Base-by-base conservation (phyloP, 1,140 invertebrate species). In the Trichomalopsis sarcophagae region DNA sequence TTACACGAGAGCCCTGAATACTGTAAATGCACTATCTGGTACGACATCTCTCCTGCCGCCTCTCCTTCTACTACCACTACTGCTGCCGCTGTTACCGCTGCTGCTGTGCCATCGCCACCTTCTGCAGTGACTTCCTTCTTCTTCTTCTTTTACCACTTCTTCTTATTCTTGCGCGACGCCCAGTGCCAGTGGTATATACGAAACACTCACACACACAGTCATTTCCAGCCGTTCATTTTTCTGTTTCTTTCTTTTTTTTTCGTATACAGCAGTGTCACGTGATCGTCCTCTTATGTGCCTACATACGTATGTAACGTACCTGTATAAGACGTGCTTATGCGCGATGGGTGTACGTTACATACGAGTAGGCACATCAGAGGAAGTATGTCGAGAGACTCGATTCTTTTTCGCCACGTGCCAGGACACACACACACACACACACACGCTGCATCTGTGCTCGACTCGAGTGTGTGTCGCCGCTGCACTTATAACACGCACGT, bases 11-110 rank as follows among this genome's bases (percentile, higher is more conserved):
- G 91, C 92, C 92, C 95, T 95, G 94, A 96, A 95, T 95, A 95
- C 95, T 98, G 98, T 99, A 99, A 99, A 99, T 99, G 98, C 98
- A 98, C 98, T 98, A 98, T 98, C 98, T 98, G 98, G 98, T 98
- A 98, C 98, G 97, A 97, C 97, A 98, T 96, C 95, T 93, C 93
- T 92, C 90, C 93, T 93, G 92, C 92, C 91, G 88, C 88, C 89
- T 86, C 85, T 81, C 78, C 85, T 47, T n/a, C 88, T 10, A 92
- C 94, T 91, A n/a, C 17, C 2, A 9, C 91, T 91, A 90, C 90
- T 87, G 87, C 89, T 85, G 80, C 76, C 91, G 7, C 17, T 10
- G 90, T 90, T 87, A 87, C 89, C 85, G 79, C 76, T 44, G 69
- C 76, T 74, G 50, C 50, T 82, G 30, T 40, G 69, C 47, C 74